These are phyloP conservation scores for Lepeophtheirus salmonis DNA, from an alignment of 1,140 invertebrate genomes.

Conservation along the genomic window DNA sequence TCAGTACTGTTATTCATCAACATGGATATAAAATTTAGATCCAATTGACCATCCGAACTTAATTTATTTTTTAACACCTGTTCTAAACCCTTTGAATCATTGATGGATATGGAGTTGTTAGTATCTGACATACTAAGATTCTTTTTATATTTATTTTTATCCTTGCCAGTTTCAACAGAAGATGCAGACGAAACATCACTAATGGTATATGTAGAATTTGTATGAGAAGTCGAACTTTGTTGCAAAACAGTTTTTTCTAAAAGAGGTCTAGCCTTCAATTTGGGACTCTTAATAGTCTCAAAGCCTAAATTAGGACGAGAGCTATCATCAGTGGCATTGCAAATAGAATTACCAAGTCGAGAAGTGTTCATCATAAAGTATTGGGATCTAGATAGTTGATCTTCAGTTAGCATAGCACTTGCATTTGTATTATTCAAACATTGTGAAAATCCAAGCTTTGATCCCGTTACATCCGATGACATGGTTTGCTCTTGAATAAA, in stretches of 20 bases:
- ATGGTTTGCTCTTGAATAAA: background rate
- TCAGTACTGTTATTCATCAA: background rate
- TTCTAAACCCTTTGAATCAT: background rate
- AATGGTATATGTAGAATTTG: background rate
- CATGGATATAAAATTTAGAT: background rate
- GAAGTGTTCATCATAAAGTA: slow-evolving; percentile 7
- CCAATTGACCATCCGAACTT: background rate
- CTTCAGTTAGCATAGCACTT: background rate
- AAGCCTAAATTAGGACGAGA: background rate
- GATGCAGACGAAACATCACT: background rate
- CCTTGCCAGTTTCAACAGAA: too few species aligned
- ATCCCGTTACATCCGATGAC: background rate
- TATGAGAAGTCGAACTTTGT: background rate
- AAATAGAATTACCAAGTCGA: background rate
- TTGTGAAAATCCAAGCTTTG: background rate
- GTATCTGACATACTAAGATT: background rate
- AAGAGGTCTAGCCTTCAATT: background rate
- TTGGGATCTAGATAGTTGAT: background rate
- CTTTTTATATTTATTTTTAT: too few species aligned
- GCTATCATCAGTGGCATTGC: background rate
- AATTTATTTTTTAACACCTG: background rate
- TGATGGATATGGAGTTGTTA: background rate
- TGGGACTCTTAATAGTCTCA: background rate
- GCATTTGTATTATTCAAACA: background rate
- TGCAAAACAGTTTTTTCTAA: too few species aligned